Percentiles rank a stretch among this genome's conserved stretches.
phyloP scores from a whole-genome alignment of 2,113 vertebrate genomes.

The Setophaga petechia region DNA sequence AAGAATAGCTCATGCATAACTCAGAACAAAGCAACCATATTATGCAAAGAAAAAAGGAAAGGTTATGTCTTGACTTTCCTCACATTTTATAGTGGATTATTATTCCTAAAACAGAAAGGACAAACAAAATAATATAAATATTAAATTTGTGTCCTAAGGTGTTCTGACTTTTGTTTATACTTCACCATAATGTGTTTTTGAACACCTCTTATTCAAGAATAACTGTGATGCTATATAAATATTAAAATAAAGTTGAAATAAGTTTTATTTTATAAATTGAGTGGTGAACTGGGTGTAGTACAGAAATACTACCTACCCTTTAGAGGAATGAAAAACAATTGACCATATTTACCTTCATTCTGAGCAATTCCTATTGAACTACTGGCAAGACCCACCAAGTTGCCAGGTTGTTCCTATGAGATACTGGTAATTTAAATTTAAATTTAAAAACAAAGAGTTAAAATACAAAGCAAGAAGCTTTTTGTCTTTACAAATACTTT shows the following conservation, averaged over 20 bases:
- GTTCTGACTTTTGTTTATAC: neutral
- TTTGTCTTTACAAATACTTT: neutral
- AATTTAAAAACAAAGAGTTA: neutral
- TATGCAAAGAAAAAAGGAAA: neutral
- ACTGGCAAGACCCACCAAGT: neutral
- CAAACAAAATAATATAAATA: conserved; percentile 34
- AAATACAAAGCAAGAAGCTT: neutral
- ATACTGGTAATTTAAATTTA: neutral
- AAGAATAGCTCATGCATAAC: conserved; percentile 7
- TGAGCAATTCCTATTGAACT: neutral
- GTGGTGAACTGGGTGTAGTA: neutral
- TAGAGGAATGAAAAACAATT: neutral
- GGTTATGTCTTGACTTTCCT: neutral
- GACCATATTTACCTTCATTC: neutral
- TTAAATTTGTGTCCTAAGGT: neutral
- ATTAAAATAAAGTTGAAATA: neutral
- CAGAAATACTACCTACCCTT: neutral
- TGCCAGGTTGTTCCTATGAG: neutral
- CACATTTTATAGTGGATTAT: neutral
- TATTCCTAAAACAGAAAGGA: conserved; percentile 23
- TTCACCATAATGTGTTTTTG: neutral
- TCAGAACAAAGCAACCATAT: neutral
- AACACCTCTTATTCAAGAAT: neutral
- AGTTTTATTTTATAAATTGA: neutral
- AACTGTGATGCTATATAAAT: neutral